Evolutionary conservation across 2,113 vertebrate species (phyloP).

Genomic region (Orycteropus afer): DNA sequence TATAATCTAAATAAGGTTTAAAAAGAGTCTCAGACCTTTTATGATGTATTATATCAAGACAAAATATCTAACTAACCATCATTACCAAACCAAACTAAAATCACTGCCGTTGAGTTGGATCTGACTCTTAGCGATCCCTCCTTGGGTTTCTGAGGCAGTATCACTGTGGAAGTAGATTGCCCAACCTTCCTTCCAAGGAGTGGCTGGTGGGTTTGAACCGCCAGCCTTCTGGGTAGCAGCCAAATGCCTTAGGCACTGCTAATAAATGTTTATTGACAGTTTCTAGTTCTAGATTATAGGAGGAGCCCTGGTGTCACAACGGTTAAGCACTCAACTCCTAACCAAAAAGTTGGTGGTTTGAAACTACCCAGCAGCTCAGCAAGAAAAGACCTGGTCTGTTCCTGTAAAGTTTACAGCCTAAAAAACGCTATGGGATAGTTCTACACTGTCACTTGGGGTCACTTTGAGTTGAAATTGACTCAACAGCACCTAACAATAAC

Average conservation of each 20-base stretch:
- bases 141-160: too few species aligned
- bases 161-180: too few species aligned
- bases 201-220: too few species aligned
- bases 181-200: too few species aligned
- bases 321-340: background rate
- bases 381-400: background rate
- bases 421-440: background rate
- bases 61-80: background rate
- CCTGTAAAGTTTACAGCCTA: background rate
- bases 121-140: too few species aligned
- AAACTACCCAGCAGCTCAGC: background rate
- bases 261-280: conserved; percentile 17
- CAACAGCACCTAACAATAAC: background rate
- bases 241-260: background rate
- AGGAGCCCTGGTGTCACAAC: background rate
- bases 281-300: conserved; percentile 2
- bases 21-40: background rate
- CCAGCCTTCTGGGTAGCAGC: too few species aligned
- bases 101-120: too few species aligned
- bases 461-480: background rate
- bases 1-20: conserved; percentile 38
- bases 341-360: background rate
- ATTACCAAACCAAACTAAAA: too few species aligned
- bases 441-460: background rate
- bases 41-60: background rate